These are phyloP conservation scores for Phyto melanocephala DNA, from an alignment of 2,888 invertebrate genomes.

Conservation along the genomic window DNA sequence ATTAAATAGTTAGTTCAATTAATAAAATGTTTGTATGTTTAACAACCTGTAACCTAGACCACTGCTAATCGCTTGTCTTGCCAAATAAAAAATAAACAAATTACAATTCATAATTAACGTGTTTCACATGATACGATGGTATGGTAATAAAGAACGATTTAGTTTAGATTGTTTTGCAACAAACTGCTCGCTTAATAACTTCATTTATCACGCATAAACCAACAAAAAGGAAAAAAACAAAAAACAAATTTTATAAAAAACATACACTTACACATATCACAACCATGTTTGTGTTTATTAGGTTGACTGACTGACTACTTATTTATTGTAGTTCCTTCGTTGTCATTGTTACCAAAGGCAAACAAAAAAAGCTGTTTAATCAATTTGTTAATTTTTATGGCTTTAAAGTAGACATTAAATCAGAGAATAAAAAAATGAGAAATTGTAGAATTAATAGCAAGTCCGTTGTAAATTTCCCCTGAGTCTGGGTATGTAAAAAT, in stretches of 20 bases:
- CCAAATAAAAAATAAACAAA: slow-evolving; percentile 3
- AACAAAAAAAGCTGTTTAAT: slow-evolving; percentile 57
- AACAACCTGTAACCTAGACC: neutral
- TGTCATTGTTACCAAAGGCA: slow-evolving; percentile 59
- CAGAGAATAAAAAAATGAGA: neutral
- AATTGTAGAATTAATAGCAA: slow-evolving; percentile 9
- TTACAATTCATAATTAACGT: neutral
- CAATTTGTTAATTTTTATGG: slow-evolving; percentile 64
- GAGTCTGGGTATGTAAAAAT: neutral
- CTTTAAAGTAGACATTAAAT: slow-evolving; percentile 56
- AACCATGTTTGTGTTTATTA: slow-evolving; percentile 16
- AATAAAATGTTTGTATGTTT: no score
- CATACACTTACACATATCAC: neutral
- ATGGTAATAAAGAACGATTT: neutral
- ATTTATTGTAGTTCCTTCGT: slow-evolving; percentile 6
- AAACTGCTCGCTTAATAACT: slow-evolving; percentile 35
- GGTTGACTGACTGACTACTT: neutral
- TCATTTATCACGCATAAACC: slow-evolving; percentile 64
- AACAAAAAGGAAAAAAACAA: neutral
- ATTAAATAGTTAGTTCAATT: no score
- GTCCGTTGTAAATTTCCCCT: slow-evolving; percentile 8
- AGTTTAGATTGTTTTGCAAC: neutral
- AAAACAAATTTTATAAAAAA: neutral
- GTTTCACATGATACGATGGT: neutral
- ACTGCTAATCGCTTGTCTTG: neutral